Evolutionary conservation across 2,113 vertebrate species (phyloP), one percentile per base, ranked within the genome.

Genomic region (Panthera leo): DNA sequence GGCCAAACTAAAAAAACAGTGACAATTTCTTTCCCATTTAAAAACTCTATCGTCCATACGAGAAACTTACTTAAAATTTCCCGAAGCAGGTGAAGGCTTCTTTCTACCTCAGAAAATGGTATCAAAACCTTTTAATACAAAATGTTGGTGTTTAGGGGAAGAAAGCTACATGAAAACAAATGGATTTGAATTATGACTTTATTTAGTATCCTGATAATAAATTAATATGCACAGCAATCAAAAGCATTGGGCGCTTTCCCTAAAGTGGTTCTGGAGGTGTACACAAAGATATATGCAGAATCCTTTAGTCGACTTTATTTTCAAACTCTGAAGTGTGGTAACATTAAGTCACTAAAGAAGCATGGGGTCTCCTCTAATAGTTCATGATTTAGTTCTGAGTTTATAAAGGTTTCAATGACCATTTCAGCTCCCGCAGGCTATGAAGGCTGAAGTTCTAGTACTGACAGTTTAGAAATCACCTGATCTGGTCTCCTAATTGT

Each of bases 121-220:
- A 42, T 14, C 68, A 85, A 89, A 93, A 78, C 12, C 6, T 71
- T 89, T 91, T n/a, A 83, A 42, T 78, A 51, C 2, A 87, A 63
- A 92, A 85, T 73, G 42, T 29, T 79, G 14, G 12, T 68, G 76
- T 71, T 75, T 75, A 88, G 55, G 27, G 31, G 31, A 80, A 87
- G 65, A 94, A 94, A 86, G 84, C 7, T 19, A 88, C 71, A 85
- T 51, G 27, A 92, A 94, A 92, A 92, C 31, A 97, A 94, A 58
- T n/a, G 34, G 27, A 79, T 91, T 53, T 94, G 23, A 93, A 78
- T 73, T 10, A 34, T 83, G 85, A 70, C 68, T 98, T 97, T 98
- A 98, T 89, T 96, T 48, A 71, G 34, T 51, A 85, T 87, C 67
- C 48, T 89, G 65, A 51, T 92, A 94, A 95, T 96, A 97, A 97